Percentiles rank a stretch among this genome's conserved stretches.
Conservation (phyloP, 2,797 vertebrate species). For the Cyprinodon diabolis region DNA sequence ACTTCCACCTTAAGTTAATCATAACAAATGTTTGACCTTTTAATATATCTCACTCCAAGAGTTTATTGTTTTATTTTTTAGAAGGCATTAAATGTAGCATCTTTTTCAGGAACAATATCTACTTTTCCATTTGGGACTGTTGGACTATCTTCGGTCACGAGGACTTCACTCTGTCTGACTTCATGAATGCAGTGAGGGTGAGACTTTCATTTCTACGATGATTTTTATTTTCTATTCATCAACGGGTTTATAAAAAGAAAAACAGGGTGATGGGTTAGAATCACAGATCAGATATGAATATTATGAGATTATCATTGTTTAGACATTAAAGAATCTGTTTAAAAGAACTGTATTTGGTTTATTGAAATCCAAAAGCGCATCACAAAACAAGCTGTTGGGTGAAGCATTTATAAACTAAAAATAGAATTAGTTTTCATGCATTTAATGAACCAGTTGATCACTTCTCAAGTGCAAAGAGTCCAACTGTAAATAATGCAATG, state of each 20-base stretch:
- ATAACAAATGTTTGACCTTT: background rate
- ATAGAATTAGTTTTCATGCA: background rate
- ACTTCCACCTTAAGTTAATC: background rate
- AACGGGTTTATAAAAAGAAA: too few species aligned
- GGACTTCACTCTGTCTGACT: slow-evolving; percentile 95
- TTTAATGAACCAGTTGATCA: background rate
- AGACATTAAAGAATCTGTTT: background rate
- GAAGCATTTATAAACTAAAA: background rate
- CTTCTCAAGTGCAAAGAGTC: background rate
- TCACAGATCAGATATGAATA: background rate
- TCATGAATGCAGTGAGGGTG: slow-evolving; percentile 95
- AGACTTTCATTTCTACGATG: slow-evolving; percentile 43
- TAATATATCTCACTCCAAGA: background rate
- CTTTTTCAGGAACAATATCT: slow-evolving; percentile 88
- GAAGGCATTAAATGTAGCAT: background rate
- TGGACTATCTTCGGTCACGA: slow-evolving; percentile 93
- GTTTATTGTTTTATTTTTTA: background rate
- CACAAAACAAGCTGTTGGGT: too few species aligned
- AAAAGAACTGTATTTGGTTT: too few species aligned
- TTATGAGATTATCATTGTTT: background rate
- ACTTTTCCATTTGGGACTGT: slow-evolving; percentile 98
- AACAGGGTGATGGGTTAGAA: background rate
- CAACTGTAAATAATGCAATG: background rate
- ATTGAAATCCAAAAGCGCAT: too few species aligned
- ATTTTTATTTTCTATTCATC: background rate